These are phyloP conservation scores for Drosophila prosaltans DNA, from an alignment of 1,140 invertebrate species.

Conservation along the genomic window DNA sequence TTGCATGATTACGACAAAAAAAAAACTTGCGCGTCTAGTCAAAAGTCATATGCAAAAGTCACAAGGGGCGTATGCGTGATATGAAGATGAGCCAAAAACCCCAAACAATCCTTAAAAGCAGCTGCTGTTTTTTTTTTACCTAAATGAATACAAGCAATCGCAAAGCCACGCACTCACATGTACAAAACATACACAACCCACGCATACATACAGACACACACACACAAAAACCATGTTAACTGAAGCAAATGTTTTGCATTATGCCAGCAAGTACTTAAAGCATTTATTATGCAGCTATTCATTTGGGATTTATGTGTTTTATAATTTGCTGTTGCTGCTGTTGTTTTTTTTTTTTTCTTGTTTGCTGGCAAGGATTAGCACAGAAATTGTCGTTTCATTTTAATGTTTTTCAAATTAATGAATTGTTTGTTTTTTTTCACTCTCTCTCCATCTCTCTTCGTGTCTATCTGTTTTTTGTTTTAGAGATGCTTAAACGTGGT, in stretches of 20 bases:
- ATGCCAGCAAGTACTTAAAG: conserved; percentile 57
- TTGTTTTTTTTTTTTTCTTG: conserved; percentile 3
- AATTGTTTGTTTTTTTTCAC: conserved; percentile 11
- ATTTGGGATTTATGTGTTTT: conserved; percentile 58
- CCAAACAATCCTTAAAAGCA: background rate
- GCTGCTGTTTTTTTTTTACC: conserved; percentile 18
- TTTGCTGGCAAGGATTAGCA: conserved; percentile 2
- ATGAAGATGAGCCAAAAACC: conserved; percentile 3
- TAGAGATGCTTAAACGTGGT: conserved; percentile 30
- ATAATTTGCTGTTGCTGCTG: conserved; percentile 29
- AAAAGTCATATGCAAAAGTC: background rate
- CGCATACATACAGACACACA: conserved; percentile 19
- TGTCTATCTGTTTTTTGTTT: background rate
- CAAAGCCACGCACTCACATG: conserved; percentile 18
- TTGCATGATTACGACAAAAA: conserved; percentile 2
- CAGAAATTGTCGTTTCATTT: conserved; percentile 50
- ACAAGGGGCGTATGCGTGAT: conserved; percentile 46
- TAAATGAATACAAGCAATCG: conserved; percentile 45
- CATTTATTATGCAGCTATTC: conserved; percentile 66
- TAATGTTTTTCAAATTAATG: conserved; percentile 17
- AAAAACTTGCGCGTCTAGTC: conserved; percentile 7
- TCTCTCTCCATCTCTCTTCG: too few species aligned
- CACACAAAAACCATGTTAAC: conserved; percentile 53
- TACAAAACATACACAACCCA: conserved; percentile 16
- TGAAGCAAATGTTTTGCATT: conserved; percentile 56